phyloP scores from a whole-genome alignment of 2,113 vertebrate genomes.

The Lutjanus erythropterus region DNA sequence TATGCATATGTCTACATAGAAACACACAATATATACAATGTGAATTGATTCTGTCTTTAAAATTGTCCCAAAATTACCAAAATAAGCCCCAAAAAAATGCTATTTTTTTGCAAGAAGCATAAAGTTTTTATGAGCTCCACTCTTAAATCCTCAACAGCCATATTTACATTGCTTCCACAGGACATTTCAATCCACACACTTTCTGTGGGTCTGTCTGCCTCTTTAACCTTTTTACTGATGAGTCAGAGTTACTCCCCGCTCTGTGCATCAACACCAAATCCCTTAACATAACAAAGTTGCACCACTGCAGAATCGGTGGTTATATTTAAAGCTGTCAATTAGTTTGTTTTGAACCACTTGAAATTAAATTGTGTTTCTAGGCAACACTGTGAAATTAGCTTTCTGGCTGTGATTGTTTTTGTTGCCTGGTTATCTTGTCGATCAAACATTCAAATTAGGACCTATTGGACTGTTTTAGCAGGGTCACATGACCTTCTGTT shows the following conservation, averaged over 20 bases:
- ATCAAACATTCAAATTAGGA: neutral
- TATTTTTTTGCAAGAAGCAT: neutral
- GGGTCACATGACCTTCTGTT: neutral
- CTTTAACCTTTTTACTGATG: slow-evolving; percentile 28
- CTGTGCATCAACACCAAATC: slow-evolving; percentile 25
- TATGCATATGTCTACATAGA: no score
- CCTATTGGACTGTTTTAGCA: neutral
- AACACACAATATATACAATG: neutral
- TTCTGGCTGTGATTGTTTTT: neutral
- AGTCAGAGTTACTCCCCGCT: slow-evolving; percentile 31
- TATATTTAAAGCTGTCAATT: slow-evolving; percentile 9
- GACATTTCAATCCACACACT: slow-evolving; percentile 16
- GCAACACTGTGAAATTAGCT: slow-evolving; percentile 7
- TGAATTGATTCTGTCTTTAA: neutral
- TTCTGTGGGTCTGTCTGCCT: neutral
- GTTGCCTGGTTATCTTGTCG: slow-evolving; percentile 28
- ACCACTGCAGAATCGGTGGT: neutral
- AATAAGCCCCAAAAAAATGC: neutral
- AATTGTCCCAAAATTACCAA: neutral
- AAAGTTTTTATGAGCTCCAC: neutral
- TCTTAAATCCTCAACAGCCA: neutral
- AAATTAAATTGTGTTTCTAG: slow-evolving; percentile 18
- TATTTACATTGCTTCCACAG: neutral
- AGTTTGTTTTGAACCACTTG: slow-evolving; percentile 11
- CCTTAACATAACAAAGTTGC: slow-evolving; percentile 12